Percentiles rank a stretch among this genome's conserved stretches.
phyloP scores from a whole-genome alignment of 2,113 vertebrate species.

The human region GRCh38 chr5:15213001-15213500 shows the following conservation, averaged over 20 bases:
- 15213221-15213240: not conserved
- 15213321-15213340: not conserved
- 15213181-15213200: not conserved
- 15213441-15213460: too few relatives aligned
- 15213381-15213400: rapidly evolving
- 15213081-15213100: not conserved
- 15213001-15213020: not conserved
- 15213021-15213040: not conserved
- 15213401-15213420: not conserved
- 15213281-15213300: not conserved
- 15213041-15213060: not conserved
- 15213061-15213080: not conserved
- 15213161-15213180: not conserved
- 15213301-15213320: not conserved
- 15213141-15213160: not conserved
- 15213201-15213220: not conserved
- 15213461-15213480: not conserved
- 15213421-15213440: not conserved
- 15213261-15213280: not conserved
- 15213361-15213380: not conserved
- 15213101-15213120: not conserved
- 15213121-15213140: not conserved
- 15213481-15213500: not conserved
- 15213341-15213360: not conserved
- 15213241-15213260: not conserved